These are phyloP conservation scores for Uromys caudimaculatus DNA, from an alignment of 2,797 vertebrate genomes.

Conservation along the genomic window DNA sequence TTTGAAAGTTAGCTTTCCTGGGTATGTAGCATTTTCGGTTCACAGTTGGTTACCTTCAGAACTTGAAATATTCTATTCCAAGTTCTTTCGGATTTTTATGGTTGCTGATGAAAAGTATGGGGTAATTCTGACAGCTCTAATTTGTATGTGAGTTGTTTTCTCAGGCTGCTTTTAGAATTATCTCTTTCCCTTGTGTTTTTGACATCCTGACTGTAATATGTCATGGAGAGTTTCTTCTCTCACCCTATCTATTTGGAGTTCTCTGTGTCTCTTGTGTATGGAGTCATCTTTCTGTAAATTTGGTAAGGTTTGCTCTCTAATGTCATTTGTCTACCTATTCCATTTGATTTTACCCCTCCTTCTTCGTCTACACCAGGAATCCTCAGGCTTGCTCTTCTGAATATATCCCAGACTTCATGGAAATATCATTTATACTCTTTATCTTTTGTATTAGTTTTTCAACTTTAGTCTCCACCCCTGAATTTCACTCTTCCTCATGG, in stretches of 20 bases:
- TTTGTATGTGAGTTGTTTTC: not conserved
- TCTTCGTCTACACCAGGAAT: not conserved
- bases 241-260: not conserved
- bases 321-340: too few species aligned
- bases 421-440: not conserved
- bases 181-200: not conserved
- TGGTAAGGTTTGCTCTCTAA: too few species aligned
- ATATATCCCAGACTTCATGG: not conserved
- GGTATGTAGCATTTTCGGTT: not conserved
- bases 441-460: not conserved
- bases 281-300: not conserved
- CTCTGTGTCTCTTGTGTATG: not conserved
- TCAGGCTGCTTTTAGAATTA: not conserved
- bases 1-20: not conserved
- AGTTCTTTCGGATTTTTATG: too few species aligned
- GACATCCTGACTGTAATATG: not conserved
- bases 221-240: not conserved
- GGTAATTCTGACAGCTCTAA: not conserved
- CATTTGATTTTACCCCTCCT: not conserved
- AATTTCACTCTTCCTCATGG: not conserved
- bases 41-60: not conserved
- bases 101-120: not conserved
- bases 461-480: not conserved
- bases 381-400: not conserved
- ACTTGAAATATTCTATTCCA: not conserved